phyloP scores from a whole-genome alignment of 2,113 vertebrate species.

The Ornithorhynchus anatinus region DNA sequence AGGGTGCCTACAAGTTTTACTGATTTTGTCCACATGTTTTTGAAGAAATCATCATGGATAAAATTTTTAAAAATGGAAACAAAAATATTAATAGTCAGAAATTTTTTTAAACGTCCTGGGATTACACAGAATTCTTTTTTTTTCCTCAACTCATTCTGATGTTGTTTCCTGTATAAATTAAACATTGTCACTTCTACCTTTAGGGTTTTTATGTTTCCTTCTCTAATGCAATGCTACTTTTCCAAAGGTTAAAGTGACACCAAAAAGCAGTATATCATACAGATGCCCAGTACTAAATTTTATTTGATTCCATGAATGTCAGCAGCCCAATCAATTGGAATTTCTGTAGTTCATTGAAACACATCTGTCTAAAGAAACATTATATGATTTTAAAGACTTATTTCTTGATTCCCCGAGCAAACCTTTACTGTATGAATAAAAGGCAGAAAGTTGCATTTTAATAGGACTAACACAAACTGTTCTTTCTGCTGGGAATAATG shows the following conservation, averaged over 20 bases:
- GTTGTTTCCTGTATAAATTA: slow-evolving; percentile 37
- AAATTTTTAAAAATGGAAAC: no score
- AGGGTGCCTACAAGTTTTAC: no score
- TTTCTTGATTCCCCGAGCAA: slow-evolving; percentile 53
- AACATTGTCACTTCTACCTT: slow-evolving; percentile 46
- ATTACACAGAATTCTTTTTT: slow-evolving; percentile 9
- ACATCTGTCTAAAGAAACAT: slow-evolving; percentile 62
- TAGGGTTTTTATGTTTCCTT: slow-evolving; percentile 58
- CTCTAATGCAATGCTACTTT: slow-evolving; percentile 64
- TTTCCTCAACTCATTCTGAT: slow-evolving; percentile 31
- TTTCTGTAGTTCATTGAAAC: slow-evolving; percentile 66
- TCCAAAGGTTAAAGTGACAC: slow-evolving; percentile 64
- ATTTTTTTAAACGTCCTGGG: slow-evolving; percentile 6
- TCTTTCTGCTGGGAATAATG: slow-evolving; percentile 64
- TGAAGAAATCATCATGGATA: no score
- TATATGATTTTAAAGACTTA: slow-evolving; percentile 65
- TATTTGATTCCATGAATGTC: slow-evolving; percentile 60
- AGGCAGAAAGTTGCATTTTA: slow-evolving; percentile 60
- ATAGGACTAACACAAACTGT: slow-evolving; percentile 60
- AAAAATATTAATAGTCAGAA: no score
- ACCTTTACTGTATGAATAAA: slow-evolving; percentile 57
- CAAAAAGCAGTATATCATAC: slow-evolving; percentile 63
- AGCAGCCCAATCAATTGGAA: slow-evolving; percentile 67
- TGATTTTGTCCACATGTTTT: no score
- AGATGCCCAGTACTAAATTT: slow-evolving; percentile 46